Percentiles rank a stretch among this genome's conserved stretches.
Conservation (phyloP, 2,113 vertebrate genomes). For the Takifugu bimaculatus region DNA sequence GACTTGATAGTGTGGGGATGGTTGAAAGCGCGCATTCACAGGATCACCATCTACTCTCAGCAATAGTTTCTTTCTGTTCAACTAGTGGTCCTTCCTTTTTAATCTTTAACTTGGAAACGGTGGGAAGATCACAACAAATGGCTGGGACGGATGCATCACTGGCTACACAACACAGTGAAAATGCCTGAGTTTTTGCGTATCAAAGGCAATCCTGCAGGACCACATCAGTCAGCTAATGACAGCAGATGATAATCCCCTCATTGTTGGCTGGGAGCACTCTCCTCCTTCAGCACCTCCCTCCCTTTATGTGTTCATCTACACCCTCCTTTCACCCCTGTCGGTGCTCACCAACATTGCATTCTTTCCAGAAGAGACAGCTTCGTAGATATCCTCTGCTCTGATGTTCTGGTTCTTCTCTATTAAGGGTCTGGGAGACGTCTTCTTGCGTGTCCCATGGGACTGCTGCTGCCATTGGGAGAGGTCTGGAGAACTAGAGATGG, state of each 20-base stretch:
- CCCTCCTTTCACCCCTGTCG: not conserved
- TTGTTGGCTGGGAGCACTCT: conserved; percentile 32
- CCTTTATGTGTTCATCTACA: conserved; percentile 22
- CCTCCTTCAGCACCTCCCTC: conserved; percentile 34
- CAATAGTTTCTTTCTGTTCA: conserved; percentile 21
- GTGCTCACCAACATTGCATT: conserved; percentile 79
- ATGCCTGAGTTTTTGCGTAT: conserved; percentile 34
- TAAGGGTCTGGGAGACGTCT: conserved; percentile 20
- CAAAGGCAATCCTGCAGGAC: conserved; percentile 45
- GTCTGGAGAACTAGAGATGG: conserved; percentile 15
- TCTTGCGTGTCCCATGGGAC: conserved; percentile 15
- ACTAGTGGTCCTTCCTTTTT: conserved; percentile 9
- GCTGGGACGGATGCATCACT: conserved; percentile 56
- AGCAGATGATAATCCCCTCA: conserved; percentile 56
- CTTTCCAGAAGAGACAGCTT: conserved; percentile 77
- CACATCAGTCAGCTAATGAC: conserved; percentile 62
- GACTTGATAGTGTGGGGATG: no score
- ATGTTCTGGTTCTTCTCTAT: conserved; percentile 3
- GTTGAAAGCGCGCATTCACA: not conserved
- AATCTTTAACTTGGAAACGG: conserved; percentile 25
- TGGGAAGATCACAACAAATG: conserved; percentile 37
- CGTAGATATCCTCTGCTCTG: conserved; percentile 71
- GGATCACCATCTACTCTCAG: conserved; percentile 26
- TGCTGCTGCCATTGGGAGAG: conserved; percentile 17
- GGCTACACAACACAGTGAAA: conserved; percentile 31